phyloP scores from a whole-genome alignment of 2,797 vertebrate genomes.

The Pangasius sanitwongsei region DNA sequence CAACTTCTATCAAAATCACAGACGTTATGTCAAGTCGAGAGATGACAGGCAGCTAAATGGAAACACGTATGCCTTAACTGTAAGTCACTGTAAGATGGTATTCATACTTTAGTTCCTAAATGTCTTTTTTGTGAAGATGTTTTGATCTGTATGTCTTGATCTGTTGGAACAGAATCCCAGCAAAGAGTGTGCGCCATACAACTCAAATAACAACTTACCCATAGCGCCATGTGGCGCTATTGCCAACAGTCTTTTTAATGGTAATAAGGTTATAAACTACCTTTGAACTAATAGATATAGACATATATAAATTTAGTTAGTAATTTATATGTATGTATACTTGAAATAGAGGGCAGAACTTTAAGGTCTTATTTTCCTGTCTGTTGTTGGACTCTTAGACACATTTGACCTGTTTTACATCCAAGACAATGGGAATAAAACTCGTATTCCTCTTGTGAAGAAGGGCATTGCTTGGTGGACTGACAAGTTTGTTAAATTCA shows the following conservation, averaged over 20 bases:
- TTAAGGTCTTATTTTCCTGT: not conserved
- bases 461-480: constrained; percentile 99
- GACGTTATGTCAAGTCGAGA: constrained; percentile 95
- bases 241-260: constrained; percentile 98
- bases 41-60: constrained; percentile 97
- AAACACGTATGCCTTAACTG: constrained; percentile 78
- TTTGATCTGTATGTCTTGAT: constrained; percentile 26
- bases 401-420: constrained; percentile 83
- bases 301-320: not conserved
- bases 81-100: constrained; percentile 61
- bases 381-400: constrained; percentile 74
- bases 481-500: constrained; percentile 97
- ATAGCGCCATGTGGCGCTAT: constrained; percentile 97
- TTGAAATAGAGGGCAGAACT: not conserved
- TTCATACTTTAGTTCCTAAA: not conserved
- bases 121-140: not conserved
- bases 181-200: constrained; percentile 95
- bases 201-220: constrained; percentile 76
- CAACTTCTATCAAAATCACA: constrained; percentile 99
- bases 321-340: not conserved
- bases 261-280: constrained; percentile 68
- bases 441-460: constrained; percentile 78
- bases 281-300: not conserved
- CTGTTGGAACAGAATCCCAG: constrained; percentile 81
- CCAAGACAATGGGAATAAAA: constrained; percentile 73